Evolutionary conservation across 2,113 vertebrate species (phyloP), one percentile per base, ranked within the genome.

Genomic region (Saguinus imperator): DNA sequence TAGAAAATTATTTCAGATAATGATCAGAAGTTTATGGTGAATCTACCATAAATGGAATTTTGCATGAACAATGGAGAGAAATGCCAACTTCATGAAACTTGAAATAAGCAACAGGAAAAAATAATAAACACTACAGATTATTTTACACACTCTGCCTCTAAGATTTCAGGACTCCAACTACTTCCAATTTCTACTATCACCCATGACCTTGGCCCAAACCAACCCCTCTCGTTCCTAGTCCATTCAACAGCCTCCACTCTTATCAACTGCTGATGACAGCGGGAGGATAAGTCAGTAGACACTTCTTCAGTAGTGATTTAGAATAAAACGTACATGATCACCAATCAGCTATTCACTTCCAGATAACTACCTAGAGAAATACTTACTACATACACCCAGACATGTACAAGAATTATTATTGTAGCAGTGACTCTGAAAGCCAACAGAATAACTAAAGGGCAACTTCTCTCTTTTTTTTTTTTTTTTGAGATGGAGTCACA

Each of bases 1-100:
- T 2, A 48, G 40, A 87, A 93, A 73, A 64, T 77, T 29, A 93
- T 70, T 96, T 96, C 48, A 91, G 43, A 57, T 81, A 87, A 94
- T 18, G 8, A 90, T 50, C n/a, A 75, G 52, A 86, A 89, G 68
- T 64, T 66, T 80, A 57, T 8, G 21, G 20, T 50, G 40, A 94
- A 79, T 20, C 75, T 92, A 55, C 45, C 27, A 0, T 86, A 70
- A 55, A 23, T 89, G 58, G 21, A 96, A 79, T 93, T 93, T 25
- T 85, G 2, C 13, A 90, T 52, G 57, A 81, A 14, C 82, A 77
- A 40, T 18, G 12, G 9, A 75, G 37, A 7, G 58, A 93, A 89
- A n/a, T 32, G 70, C 7, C 61, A 21, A 93, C 48, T 77, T 18
- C 29, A 16, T 75, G 50, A 91, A 89, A 95, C 50, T 64, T 52